phyloP scores from a whole-genome alignment of 2,113 vertebrate genomes.

The Neomonachus schauinslandi region DNA sequence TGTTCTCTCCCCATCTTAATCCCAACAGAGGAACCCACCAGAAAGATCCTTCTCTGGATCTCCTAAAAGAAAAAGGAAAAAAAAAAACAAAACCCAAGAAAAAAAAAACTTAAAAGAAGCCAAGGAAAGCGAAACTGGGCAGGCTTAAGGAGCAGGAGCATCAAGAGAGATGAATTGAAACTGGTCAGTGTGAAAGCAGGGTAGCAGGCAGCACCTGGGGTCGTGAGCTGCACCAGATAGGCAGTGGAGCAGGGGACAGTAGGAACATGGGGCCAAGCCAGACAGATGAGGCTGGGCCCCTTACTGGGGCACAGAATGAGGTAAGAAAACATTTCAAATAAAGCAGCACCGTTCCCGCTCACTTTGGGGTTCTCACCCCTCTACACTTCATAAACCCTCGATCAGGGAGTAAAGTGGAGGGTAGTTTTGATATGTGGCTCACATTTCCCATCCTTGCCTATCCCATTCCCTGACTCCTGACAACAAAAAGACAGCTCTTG shows the following conservation, averaged over 20 bases:
- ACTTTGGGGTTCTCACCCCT: constrained; percentile 46
- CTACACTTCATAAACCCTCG: background rate
- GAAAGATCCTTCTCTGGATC: constrained; percentile 15
- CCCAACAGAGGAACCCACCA: background rate
- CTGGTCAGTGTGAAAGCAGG: background rate
- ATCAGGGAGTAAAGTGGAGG: constrained; percentile 2
- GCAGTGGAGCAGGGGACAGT: constrained; percentile 63
- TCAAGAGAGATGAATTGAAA: constrained; percentile 61
- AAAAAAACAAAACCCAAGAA: background rate
- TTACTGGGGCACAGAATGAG: constrained; percentile 77
- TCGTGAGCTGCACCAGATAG: constrained; percentile 67
- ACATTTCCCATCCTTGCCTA: background rate
- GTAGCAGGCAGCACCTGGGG: constrained; percentile 69
- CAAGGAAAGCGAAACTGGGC: constrained; percentile 26
- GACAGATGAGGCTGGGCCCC: constrained; percentile 57
- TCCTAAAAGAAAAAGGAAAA: background rate
- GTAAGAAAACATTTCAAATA: constrained; percentile 84
- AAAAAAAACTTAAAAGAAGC: background rate
- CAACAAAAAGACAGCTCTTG: constrained; percentile 12
- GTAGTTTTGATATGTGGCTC: constrained; percentile 47
- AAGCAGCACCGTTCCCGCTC: constrained; percentile 81
- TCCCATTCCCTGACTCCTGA: constrained; percentile 15
- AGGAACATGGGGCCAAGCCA: constrained; percentile 61
- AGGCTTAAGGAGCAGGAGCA: constrained; percentile 48
- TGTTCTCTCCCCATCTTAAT: background rate